Percentiles rank a stretch among this genome's conserved stretches.
phyloP scores from a whole-genome alignment of 2,113 vertebrate species.

The Myrmecobius fasciatus region DNA sequence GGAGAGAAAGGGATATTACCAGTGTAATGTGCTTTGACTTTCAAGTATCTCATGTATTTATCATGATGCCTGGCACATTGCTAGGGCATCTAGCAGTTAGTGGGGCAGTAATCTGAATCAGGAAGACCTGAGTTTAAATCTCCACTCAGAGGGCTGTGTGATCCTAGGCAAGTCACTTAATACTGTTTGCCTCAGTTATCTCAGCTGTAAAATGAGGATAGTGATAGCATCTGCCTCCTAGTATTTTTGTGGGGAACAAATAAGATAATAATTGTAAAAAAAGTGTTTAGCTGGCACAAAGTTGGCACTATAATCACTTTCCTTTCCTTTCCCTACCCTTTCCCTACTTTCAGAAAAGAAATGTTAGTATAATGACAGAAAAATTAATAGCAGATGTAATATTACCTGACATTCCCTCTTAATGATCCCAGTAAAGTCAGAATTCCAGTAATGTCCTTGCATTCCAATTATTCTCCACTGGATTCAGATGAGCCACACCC shows the following conservation, averaged over 20 bases:
- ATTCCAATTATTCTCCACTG: neutral
- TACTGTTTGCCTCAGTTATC: neutral
- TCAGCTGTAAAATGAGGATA: neutral
- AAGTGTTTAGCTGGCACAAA: neutral
- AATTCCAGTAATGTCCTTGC: neutral
- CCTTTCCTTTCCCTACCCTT: neutral
- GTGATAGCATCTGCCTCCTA: neutral
- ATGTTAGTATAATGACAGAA: too few relatives aligned
- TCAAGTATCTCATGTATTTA: neutral
- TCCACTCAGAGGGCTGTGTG: neutral
- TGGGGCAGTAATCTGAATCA: neutral
- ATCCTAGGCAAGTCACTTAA: neutral
- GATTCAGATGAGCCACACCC: neutral
- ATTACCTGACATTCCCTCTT: neutral
- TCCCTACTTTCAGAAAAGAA: too few relatives aligned
- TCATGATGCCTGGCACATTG: neutral
- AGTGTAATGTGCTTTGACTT: neutral
- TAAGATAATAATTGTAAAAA: neutral
- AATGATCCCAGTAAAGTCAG: neutral
- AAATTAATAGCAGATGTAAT: too few relatives aligned
- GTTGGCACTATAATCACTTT: neutral
- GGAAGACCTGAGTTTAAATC: neutral
- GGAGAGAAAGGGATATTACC: neutral
- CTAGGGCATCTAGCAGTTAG: neutral
- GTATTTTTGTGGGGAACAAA: neutral